A percentile compares a stretch with the other conserved stretches of the same genome.
Conservation (phyloP, 1,140 invertebrate genomes). For the Drosophila willistoni region DNA sequence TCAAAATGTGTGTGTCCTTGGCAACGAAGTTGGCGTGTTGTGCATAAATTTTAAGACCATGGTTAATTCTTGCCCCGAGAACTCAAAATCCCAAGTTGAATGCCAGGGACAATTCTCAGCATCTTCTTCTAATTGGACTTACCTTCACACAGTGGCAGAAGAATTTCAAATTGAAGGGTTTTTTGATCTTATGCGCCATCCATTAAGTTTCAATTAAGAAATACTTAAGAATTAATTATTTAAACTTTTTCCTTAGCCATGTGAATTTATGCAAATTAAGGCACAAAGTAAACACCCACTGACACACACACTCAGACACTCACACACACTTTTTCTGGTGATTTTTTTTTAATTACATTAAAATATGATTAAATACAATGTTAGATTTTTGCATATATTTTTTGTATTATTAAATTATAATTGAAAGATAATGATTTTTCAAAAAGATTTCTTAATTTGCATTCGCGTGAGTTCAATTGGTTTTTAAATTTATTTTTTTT, state of each 20-base stretch:
- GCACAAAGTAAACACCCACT: not conserved
- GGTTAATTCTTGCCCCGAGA: not conserved
- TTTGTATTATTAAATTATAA: conserved; percentile 42
- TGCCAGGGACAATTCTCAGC: conserved; percentile 31
- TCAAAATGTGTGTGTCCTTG: conserved; percentile 15
- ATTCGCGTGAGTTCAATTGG: conserved; percentile 62
- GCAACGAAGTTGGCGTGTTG: conserved; percentile 60
- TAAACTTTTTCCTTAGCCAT: conserved; percentile 54
- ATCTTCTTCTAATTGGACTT: conserved; percentile 55
- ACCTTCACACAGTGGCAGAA: conserved; percentile 62
- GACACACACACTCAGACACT: conserved; percentile 41
- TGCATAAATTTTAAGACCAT: conserved; percentile 59
- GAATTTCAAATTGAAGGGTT: conserved; percentile 37
- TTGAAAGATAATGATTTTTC: conserved; percentile 32
- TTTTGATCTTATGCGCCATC: conserved; percentile 52
- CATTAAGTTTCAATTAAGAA: conserved; percentile 73
- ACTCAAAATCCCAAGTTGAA: conserved; percentile 27
- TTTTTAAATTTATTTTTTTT: not conserved
- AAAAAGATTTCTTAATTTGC: conserved; percentile 36
- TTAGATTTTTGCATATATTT: conserved; percentile 54
- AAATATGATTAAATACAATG: conserved; percentile 69
- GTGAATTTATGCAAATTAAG: conserved; percentile 73
- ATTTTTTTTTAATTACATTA: conserved; percentile 59
- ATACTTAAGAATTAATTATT: conserved; percentile 70
- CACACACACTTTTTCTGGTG: conserved; percentile 54